phyloP scores from a whole-genome alignment of 2,888 invertebrate genomes.

The Ectemnius continuus region DNA sequence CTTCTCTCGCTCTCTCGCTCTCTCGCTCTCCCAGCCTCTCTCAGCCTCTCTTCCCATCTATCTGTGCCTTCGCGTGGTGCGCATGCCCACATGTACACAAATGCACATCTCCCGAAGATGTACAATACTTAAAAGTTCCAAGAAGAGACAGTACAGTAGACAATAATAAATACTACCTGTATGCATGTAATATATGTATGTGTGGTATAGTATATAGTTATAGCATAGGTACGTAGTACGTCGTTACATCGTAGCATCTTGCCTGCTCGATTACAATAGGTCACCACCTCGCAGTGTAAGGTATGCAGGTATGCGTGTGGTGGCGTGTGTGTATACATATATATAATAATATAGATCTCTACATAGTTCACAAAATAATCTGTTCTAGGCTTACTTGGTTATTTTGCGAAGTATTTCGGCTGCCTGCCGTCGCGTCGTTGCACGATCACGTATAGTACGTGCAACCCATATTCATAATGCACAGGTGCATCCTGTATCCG shows the following conservation, averaged over 20 bases:
- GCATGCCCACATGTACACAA: slow-evolving; percentile 47
- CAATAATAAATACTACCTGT: slow-evolving; percentile 76
- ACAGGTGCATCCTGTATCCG: no score
- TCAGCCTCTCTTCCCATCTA: no score
- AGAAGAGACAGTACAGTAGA: slow-evolving; percentile 74
- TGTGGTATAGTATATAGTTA: slow-evolving; percentile 23
- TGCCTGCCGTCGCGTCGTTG: slow-evolving; percentile 66
- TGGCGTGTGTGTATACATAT: not conserved
- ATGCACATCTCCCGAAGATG: slow-evolving; percentile 62
- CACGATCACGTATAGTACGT: slow-evolving; percentile 51
- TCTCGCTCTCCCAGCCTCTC: no score
- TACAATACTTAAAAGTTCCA: slow-evolving; percentile 63
- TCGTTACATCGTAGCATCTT: no score
- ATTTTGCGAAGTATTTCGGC: slow-evolving; percentile 30
- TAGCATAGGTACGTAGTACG: slow-evolving; percentile 7
- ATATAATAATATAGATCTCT: slow-evolving; percentile 11
- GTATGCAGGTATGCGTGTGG: not conserved
- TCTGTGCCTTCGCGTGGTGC: slow-evolving; percentile 44
- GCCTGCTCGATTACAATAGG: no score
- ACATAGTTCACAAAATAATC: slow-evolving; percentile 53
- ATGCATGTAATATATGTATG: slow-evolving; percentile 60
- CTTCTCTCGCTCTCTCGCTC: no score
- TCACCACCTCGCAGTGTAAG: not conserved
- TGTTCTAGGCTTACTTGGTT: slow-evolving; percentile 32
- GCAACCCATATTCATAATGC: no score